phyloP scores from a whole-genome alignment of 2,113 vertebrate genomes.

The Dendrocopos noguchii region DNA sequence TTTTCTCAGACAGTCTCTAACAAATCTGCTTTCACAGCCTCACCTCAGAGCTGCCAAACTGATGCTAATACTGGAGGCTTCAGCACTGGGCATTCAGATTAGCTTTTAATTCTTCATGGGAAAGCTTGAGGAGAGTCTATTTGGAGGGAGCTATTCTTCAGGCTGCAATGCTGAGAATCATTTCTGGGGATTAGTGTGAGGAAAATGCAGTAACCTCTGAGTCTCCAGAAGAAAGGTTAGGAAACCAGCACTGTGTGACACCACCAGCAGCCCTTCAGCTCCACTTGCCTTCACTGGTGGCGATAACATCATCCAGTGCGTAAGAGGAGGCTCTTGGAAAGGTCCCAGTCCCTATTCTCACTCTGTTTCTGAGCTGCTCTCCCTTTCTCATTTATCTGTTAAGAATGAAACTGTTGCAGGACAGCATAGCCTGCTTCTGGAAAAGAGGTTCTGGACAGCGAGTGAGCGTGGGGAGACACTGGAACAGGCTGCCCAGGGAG shows the following conservation, averaged over 20 bases:
- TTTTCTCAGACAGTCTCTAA: neutral
- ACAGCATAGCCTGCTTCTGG: neutral
- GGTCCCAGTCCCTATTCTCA: neutral
- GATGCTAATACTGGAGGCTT: neutral
- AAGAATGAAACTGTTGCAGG: neutral
- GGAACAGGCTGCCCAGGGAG: too few relatives aligned
- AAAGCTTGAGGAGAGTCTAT: neutral
- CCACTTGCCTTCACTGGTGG: neutral
- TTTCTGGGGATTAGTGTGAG: neutral
- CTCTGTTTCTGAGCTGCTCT: neutral
- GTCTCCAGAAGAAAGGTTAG: neutral
- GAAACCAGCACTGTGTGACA: neutral
- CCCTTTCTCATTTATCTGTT: neutral
- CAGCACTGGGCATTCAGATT: neutral
- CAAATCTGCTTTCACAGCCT: neutral
- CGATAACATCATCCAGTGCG: fast-evolving
- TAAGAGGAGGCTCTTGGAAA: neutral
- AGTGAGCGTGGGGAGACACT: too few relatives aligned
- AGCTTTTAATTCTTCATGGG: neutral
- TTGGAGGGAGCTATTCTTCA: neutral
- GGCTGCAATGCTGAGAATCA: neutral
- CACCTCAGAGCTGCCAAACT: neutral
- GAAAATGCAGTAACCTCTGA: neutral
- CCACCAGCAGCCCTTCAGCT: neutral
- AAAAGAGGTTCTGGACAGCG: too few relatives aligned